phyloP scores from a whole-genome alignment of 1,140 invertebrate species.

The Sinonovacula constricta region DNA sequence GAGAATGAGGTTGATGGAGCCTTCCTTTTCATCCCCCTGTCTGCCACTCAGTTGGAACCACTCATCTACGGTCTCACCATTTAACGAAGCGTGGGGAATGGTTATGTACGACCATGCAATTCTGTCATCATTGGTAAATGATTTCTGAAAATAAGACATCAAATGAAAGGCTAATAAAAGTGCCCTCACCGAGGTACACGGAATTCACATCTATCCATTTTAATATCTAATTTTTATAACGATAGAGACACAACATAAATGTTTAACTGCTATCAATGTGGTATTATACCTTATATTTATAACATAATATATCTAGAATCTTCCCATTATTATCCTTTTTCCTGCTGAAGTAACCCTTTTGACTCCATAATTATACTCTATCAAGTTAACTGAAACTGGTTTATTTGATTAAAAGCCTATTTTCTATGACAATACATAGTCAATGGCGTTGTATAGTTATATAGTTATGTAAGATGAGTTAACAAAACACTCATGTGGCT shows the following conservation, averaged over 20 bases:
- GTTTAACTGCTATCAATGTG: background rate
- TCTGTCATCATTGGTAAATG: constrained; percentile 96
- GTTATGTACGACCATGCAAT: constrained; percentile 93
- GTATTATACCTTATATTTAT: background rate
- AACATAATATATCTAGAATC: background rate
- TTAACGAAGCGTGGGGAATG: constrained; percentile 89
- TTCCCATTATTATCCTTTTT: background rate
- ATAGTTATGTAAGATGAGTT: background rate
- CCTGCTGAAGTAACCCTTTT: background rate
- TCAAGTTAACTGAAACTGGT: background rate
- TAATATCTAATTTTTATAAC: background rate
- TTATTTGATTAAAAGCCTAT: background rate
- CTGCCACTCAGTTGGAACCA: constrained; percentile 95
- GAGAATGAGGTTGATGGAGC: constrained; percentile 84
- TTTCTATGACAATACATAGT: background rate
- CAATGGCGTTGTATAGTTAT: background rate
- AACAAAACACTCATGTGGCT: background rate
- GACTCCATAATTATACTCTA: background rate
- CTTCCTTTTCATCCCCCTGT: constrained; percentile 95
- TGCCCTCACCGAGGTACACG: background rate
- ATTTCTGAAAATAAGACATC: constrained; percentile 81
- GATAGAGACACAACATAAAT: background rate
- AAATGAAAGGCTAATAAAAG: background rate
- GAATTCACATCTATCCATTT: background rate
- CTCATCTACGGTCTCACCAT: constrained; percentile 94